Evolutionary conservation across 2,113 vertebrate genomes (phyloP).

Genomic region (Otolemur garnettii): DNA sequence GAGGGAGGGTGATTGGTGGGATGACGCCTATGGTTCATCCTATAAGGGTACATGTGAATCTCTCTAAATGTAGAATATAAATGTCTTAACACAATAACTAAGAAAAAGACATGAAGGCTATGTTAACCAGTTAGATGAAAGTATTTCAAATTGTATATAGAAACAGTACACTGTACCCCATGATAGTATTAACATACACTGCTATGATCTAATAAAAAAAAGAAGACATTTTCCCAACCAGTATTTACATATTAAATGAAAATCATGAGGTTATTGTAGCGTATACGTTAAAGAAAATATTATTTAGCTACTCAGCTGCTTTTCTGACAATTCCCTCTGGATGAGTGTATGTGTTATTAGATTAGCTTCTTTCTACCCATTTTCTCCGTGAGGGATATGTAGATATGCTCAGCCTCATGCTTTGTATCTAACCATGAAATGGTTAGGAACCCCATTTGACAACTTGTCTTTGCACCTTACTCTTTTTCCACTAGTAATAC

Average conservation of each 20-base stretch:
- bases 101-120: too few relatives aligned
- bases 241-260: neutral
- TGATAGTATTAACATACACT: too few relatives aligned
- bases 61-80: too few relatives aligned
- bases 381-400: neutral
- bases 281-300: neutral
- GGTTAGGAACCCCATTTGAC: neutral
- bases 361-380: neutral
- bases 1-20: too few relatives aligned
- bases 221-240: neutral
- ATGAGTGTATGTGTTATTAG: fast-evolving
- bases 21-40: too few relatives aligned
- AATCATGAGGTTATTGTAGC: neutral
- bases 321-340: neutral
- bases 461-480: neutral
- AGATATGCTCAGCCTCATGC: neutral
- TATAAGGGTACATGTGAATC: too few relatives aligned
- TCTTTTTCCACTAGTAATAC: neutral
- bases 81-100: too few relatives aligned
- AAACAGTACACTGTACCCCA: too few relatives aligned
- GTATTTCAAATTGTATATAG: too few relatives aligned
- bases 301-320: neutral
- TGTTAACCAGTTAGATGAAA: too few relatives aligned
- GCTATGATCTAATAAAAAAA: too few relatives aligned
- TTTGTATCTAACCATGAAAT: neutral